A percentile compares a stretch with the other conserved stretches of the same genome.
These are phyloP conservation scores for Dicyrtomina minuta DNA, from an alignment of 2,888 invertebrate species.

Conservation along the genomic window DNA sequence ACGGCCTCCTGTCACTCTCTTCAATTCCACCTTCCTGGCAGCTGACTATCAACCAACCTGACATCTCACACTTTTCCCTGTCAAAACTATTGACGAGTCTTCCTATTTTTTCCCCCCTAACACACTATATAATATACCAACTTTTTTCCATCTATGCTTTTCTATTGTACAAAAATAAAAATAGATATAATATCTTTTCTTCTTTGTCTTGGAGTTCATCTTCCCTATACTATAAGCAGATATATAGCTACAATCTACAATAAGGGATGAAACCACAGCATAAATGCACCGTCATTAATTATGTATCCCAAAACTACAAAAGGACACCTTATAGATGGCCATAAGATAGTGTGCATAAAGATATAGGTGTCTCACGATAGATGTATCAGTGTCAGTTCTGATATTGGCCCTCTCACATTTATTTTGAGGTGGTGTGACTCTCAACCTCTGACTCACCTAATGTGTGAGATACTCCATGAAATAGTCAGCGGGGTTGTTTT, in stretches of 20 bases:
- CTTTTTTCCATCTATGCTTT: background rate
- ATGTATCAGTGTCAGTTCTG: no score
- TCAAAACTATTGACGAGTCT: conserved; percentile 1
- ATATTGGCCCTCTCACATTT: no score
- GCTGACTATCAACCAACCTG: conserved; percentile 40
- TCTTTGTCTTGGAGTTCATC: background rate
- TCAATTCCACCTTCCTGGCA: conserved; percentile 38
- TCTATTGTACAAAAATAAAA: no score
- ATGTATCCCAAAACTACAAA: no score
- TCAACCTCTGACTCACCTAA: background rate
- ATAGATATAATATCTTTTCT: background rate
- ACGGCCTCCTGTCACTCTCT: conserved; percentile 40
- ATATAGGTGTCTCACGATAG: no score
- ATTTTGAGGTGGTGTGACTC: background rate
- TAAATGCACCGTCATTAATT: conserved; percentile 25
- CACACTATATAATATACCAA: background rate
- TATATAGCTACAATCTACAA: no score
- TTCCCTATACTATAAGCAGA: no score
- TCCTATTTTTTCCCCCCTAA: background rate
- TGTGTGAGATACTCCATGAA: background rate
- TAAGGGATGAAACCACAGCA: no score
- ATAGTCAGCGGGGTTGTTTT: background rate
- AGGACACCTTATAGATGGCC: no score
- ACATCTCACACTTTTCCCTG: conserved; percentile 37
- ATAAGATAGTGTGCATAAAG: no score